Percentiles rank a stretch among this genome's conserved stretches.
phyloP scores from a whole-genome alignment of 2,113 vertebrate genomes.

The Ammodytes marinus region DNA sequence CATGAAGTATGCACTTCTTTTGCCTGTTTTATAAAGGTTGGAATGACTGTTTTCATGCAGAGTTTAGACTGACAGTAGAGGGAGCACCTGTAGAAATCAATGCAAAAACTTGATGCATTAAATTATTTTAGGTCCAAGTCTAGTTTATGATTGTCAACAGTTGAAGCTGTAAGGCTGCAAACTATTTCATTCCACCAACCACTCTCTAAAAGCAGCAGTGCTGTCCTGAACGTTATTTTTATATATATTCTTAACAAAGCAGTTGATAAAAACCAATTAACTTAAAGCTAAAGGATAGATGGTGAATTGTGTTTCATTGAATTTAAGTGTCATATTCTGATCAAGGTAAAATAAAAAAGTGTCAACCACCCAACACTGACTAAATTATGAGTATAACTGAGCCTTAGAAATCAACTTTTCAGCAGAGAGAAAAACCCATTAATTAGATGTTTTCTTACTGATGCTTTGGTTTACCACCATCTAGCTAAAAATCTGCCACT shows the following conservation, averaged over 20 bases:
- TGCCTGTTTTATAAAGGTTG: neutral
- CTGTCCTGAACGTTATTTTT: neutral
- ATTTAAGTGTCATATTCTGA: conserved; percentile 6
- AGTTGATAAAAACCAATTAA: conserved; percentile 13
- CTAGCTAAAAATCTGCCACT: neutral
- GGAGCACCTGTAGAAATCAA: neutral
- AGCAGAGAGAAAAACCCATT: neutral
- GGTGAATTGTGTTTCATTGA: neutral
- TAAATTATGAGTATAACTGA: neutral
- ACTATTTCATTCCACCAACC: neutral
- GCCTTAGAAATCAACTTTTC: neutral
- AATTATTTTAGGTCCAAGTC: conserved; percentile 33
- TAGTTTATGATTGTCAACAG: conserved; percentile 61
- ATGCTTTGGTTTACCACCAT: neutral
- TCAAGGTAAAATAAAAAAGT: neutral
- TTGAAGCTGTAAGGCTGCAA: neutral
- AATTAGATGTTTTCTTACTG: neutral
- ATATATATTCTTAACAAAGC: neutral
- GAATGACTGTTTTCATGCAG: neutral
- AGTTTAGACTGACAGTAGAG: conserved; percentile 4
- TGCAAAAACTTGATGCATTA: neutral
- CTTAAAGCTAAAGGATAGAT: neutral
- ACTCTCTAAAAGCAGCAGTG: neutral
- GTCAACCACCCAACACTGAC: neutral
- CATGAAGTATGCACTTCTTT: neutral